Evolutionary conservation across 2,113 vertebrate species (phyloP).

Genomic region (Eira barbara): DNA sequence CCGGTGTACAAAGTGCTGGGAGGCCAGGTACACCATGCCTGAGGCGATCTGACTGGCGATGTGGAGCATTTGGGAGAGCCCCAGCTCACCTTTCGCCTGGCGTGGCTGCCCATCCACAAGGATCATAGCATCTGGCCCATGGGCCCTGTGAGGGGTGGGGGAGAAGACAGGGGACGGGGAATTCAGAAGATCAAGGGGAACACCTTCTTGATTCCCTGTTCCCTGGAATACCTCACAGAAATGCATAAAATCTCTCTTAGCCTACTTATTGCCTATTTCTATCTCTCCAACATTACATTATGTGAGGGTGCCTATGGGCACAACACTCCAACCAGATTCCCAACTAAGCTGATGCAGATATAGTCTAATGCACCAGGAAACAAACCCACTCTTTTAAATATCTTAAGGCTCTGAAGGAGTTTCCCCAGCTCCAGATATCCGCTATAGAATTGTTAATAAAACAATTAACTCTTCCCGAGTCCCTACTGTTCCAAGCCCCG

Average conservation of each 20-base stretch:
- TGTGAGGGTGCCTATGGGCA: neutral
- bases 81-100: constrained; percentile 95
- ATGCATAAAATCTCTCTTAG: neutral
- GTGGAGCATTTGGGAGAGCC: constrained; percentile 98
- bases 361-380: neutral
- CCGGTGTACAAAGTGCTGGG: constrained; percentile 98
- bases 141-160: constrained; percentile 85
- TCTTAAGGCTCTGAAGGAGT: neutral
- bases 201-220: neutral
- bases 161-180: neutral
- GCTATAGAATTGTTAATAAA: neutral
- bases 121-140: constrained; percentile 97
- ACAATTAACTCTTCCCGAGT: neutral
- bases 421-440: neutral
- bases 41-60: constrained; percentile 96
- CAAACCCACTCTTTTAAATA: neutral
- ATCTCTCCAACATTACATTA: neutral
- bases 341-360: neutral
- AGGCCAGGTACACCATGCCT: constrained; percentile 97
- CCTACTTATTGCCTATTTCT: neutral
- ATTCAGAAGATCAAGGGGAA: neutral
- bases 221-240: neutral
- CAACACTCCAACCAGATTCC: neutral
- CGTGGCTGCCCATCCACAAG: constrained; percentile 96
- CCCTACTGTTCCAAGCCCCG: neutral